These are phyloP conservation scores for Lasioglossum villosulum DNA, from an alignment of 2,888 invertebrate species.

Conservation along the genomic window DNA sequence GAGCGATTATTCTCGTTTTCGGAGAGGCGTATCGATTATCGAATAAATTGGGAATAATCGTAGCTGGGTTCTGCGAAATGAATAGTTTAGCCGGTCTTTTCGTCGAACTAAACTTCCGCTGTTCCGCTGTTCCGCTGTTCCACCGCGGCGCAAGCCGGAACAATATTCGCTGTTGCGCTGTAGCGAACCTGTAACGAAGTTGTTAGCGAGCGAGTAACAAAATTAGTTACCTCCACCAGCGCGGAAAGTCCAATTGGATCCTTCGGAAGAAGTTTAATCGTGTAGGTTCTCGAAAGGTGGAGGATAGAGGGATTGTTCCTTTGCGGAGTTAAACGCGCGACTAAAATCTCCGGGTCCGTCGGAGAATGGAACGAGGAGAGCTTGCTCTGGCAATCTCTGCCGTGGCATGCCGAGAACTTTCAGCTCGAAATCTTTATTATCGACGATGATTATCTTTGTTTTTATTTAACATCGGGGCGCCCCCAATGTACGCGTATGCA, in stretches of 20 bases:
- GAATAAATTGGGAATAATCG: slow-evolving; percentile 49
- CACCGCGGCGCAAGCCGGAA: slow-evolving; percentile 38
- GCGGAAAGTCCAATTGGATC: slow-evolving; percentile 82
- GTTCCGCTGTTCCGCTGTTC: not conserved
- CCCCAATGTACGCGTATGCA: not conserved
- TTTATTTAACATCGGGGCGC: not conserved
- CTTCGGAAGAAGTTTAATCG: slow-evolving; percentile 81
- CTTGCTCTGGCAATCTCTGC: not conserved
- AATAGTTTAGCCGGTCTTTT: slow-evolving; percentile 67
- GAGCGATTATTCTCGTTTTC: not conserved
- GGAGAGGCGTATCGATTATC: not conserved
- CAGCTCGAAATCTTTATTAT: not conserved
- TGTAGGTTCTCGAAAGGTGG: slow-evolving; percentile 71
- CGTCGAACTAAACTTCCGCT: slow-evolving; percentile 30
- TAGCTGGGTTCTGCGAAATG: slow-evolving; percentile 52
- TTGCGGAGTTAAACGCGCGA: slow-evolving; percentile 64
- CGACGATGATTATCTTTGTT: not conserved
- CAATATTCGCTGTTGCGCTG: not conserved
- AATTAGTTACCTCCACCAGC: slow-evolving; percentile 77
- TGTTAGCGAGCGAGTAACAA: slow-evolving; percentile 76
- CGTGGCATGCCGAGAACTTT: not conserved
- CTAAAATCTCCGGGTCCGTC: slow-evolving; percentile 62
- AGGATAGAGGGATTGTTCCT: slow-evolving; percentile 70
- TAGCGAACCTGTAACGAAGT: slow-evolving; percentile 69
- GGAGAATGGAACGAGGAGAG: slow-evolving; percentile 42